These are phyloP conservation scores for Oscarella lobularis DNA, from an alignment of 37 sponge, comb jelly and placozoan genomes.

Conservation along the genomic window DNA sequence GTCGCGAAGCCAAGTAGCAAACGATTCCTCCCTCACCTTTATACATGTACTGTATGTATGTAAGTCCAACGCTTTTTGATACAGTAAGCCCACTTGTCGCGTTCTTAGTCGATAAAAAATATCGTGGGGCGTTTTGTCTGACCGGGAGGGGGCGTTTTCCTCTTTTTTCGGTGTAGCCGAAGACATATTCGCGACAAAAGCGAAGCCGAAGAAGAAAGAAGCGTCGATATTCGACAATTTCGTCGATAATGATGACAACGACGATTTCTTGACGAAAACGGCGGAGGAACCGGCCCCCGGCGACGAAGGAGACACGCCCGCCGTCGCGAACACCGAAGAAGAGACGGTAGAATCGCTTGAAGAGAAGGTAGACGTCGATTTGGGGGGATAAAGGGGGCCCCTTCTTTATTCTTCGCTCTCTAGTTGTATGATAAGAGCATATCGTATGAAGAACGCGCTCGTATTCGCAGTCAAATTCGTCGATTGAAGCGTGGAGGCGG, in stretches of 20 bases:
- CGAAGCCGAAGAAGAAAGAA: neutral
- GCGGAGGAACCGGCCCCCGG: neutral
- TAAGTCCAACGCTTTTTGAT: too few relatives aligned
- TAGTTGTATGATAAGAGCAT: neutral
- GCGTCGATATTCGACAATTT: neutral
- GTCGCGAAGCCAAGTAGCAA: neutral
- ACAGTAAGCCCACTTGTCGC: too few relatives aligned
- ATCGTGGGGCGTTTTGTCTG: too few relatives aligned
- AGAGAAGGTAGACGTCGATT: too few relatives aligned
- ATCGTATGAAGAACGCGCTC: neutral
- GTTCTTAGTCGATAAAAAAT: too few relatives aligned
- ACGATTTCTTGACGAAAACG: neutral
- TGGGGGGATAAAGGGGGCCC: too few relatives aligned
- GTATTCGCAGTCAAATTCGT: neutral
- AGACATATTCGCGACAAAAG: neutral
- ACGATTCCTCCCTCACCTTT: neutral
- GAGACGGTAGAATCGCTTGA: too few relatives aligned
- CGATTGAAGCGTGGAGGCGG: neutral
- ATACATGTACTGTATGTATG: neutral
- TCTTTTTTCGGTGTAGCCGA: too few relatives aligned
- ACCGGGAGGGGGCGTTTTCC: too few relatives aligned
- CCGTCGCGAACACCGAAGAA: too few relatives aligned
- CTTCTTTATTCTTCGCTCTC: neutral
- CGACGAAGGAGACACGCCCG: too few relatives aligned
- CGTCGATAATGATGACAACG: neutral